Conservation (phyloP, 2,888 invertebrate genomes). For the Philaethria dido region DNA sequence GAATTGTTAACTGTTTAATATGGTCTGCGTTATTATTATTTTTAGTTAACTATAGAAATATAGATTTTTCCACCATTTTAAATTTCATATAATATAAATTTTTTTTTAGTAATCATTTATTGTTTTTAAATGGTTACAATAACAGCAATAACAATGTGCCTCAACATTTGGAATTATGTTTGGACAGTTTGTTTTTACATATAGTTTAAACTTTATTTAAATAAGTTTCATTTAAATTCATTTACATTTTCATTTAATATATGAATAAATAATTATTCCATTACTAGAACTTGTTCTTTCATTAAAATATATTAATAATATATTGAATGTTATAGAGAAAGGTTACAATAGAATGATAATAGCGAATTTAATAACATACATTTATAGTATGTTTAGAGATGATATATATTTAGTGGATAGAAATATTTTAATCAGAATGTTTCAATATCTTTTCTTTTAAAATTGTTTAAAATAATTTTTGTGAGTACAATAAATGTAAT, state of each 20-base stretch:
- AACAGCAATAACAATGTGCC: background rate
- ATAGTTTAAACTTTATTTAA: background rate
- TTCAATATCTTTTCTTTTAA: too few species aligned
- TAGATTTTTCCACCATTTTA: background rate
- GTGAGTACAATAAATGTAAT: background rate
- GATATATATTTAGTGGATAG: background rate
- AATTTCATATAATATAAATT: too few species aligned
- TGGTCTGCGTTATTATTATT: slow-evolving; percentile 20
- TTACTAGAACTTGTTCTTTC: background rate
- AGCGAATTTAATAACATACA: slow-evolving; percentile 19
- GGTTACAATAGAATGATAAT: slow-evolving; percentile 7
- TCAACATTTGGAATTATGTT: background rate
- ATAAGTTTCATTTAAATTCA: background rate
- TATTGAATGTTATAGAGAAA: slow-evolving; percentile 18
- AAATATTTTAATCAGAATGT: background rate
- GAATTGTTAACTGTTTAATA: slow-evolving; percentile 31
- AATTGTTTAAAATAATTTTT: too few species aligned
- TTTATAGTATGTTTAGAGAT: background rate
- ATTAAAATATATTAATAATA: background rate
- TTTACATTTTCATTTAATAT: background rate
- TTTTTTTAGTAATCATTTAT: background rate
- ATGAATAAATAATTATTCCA: background rate
- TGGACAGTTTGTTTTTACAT: background rate
- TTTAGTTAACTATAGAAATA: background rate
- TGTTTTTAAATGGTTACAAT: background rate